Conservation (phyloP, 1,140 invertebrate species). For the Paralvinella palmiformis region DNA sequence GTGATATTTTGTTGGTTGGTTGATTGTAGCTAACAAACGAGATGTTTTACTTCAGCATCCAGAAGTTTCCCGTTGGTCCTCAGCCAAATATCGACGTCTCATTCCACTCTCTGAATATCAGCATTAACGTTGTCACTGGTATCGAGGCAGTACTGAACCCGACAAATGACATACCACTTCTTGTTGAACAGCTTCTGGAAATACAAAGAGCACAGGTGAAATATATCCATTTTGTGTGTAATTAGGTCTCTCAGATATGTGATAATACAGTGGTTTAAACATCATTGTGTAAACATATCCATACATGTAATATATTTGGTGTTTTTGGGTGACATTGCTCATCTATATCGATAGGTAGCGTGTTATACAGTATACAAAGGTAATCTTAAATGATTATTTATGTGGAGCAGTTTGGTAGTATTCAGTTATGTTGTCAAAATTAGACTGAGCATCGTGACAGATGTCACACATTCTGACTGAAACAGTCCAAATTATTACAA, state of each 20-base stretch:
- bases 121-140: slow-evolving; percentile 37
- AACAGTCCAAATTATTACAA: too few species aligned
- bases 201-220: slow-evolving; percentile 71
- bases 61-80: slow-evolving; percentile 8
- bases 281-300: background rate
- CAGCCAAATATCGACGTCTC: slow-evolving; percentile 31
- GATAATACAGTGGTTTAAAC: background rate
- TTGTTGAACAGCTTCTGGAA: slow-evolving; percentile 74
- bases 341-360: background rate
- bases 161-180: slow-evolving; percentile 65
- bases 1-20: too few species aligned
- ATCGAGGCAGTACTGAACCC: slow-evolving; percentile 46
- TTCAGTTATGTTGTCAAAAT: too few species aligned
- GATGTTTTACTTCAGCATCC: slow-evolving; percentile 7
- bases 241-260: too few species aligned
- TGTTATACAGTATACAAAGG: background rate
- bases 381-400: too few species aligned
- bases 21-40: too few species aligned
- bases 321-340: background rate
- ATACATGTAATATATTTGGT: background rate
- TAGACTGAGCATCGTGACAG: too few species aligned
- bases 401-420: too few species aligned
- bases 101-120: slow-evolving; percentile 30
- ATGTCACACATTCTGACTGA: too few species aligned
- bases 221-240: background rate